Evolutionary conservation across 2,888 invertebrate genomes (phyloP), one percentile per base, ranked within the genome.

Genomic region (Pseudanteris insignis): DNA sequence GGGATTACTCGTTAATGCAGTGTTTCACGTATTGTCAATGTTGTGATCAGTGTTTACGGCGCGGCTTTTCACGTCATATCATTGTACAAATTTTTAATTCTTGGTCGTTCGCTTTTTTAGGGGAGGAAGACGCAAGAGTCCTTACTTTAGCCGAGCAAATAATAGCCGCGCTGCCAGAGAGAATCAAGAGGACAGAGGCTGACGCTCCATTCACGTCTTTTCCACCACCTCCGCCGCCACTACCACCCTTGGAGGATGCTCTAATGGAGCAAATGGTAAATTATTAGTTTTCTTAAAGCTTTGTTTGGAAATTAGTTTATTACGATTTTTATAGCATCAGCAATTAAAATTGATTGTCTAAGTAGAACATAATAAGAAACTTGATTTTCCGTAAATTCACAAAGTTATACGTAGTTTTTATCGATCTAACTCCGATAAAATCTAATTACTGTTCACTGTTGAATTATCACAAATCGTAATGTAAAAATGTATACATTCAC

Each of bases 121-220:
- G 93, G 89, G 93, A 93, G 81, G 92, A 93, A 83, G 92, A 94
- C 84, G 92, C 90, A 72, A 88, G 92, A 75, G 94, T 95, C 65
- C 85, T 94, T 74, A 95, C 94, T 48, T 83, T 98, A 76, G 97
- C 97, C 46, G 96, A 96, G 81, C 96, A 97, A 83, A 97, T 98
- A 71, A 98, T 98, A 75, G 97, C 96, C 46, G 97, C 97, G 7
- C 93, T 98, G 87, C 97, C 98, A 57, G 96, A 96, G 70, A 86
- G 96, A 73, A 98, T 97, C 78, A 98, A 98, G 88, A 91, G 76
- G 60, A 78, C 70, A 62, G 76, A 78, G 68, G 74, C 71, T 71
- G 78, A 78, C 70, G 70, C 72, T 63, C 71, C 76, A 64, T 77
- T 83, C 57, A 81, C 81, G 77, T 66, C 82, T 13, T 81, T 83